A percentile compares a stretch with the other conserved stretches of the same genome.
Conservation (phyloP, 1,140 invertebrate species). For the Pissodes strobi region DNA sequence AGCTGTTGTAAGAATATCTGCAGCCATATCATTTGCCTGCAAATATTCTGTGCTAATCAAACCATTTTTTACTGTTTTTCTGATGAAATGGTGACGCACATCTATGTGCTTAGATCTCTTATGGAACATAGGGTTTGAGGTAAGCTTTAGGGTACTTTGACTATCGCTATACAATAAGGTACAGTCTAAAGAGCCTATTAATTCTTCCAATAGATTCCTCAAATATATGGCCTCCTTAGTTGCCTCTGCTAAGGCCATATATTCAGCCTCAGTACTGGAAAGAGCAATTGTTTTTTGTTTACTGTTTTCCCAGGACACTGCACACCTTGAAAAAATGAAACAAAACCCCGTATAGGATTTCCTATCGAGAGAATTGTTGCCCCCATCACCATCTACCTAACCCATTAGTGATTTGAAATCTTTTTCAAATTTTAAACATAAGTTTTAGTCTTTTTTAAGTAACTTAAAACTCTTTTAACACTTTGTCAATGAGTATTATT, state of each 20-base stretch:
- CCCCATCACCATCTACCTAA: no score
- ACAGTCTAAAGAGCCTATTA: not conserved
- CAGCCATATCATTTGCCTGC: conserved; percentile 40
- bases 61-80: conserved; percentile 32
- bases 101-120: no score
- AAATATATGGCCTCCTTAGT: no score
- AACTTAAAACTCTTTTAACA: no score
- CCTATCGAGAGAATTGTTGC: no score
- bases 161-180: not conserved
- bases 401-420: no score
- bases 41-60: conserved; percentile 39
- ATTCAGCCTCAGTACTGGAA: conserved; percentile 46
- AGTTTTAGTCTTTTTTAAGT: conserved; percentile 40
- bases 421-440: no score
- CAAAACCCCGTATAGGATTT: conserved; percentile 45
- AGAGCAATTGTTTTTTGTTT: conserved; percentile 42
- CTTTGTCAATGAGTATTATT: conserved; percentile 50
- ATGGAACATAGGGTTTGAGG: conserved; percentile 41
- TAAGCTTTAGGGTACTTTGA: no score
- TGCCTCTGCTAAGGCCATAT: conserved; percentile 39
- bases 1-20: conserved; percentile 48
- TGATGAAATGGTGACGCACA: no score
- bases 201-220: conserved; percentile 11
- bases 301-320: conserved; percentile 45
- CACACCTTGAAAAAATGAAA: conserved; percentile 38